Conservation (phyloP, 1,140 invertebrate species). For the Cotesia typhae region DNA sequence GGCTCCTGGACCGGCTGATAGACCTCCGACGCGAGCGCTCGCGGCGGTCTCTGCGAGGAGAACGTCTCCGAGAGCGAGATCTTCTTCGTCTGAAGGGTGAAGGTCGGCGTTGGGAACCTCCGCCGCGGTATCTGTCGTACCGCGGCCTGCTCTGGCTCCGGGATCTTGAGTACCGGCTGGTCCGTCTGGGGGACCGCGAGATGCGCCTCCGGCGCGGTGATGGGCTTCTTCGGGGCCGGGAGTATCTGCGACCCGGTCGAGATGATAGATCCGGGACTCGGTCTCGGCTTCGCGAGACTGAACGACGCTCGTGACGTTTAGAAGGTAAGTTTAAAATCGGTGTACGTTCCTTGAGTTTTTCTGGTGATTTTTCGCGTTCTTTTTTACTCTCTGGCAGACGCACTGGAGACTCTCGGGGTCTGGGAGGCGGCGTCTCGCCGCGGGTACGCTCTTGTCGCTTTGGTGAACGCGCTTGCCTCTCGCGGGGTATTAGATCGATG, state of each 20-base stretch:
- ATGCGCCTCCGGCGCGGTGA: conserved; percentile 50
- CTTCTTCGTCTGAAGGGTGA: conserved; percentile 40
- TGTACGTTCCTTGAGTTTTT: conserved; percentile 43
- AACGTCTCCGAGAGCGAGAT: conserved; percentile 42
- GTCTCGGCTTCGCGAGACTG: conserved; percentile 24
- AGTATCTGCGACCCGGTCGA: conserved; percentile 47
- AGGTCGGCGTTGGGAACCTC: conserved; percentile 43
- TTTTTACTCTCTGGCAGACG: conserved; percentile 37
- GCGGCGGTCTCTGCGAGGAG: conserved; percentile 40
- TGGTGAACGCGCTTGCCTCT: not conserved
- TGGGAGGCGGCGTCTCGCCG: conserved; percentile 1
- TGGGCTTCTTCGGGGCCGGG: conserved; percentile 50
- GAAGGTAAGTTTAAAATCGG: conserved; percentile 38
- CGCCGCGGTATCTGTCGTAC: conserved; percentile 49
- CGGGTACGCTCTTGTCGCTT: not conserved
- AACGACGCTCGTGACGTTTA: conserved; percentile 43
- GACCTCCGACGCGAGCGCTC: conserved; percentile 44
- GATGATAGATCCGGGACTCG: not conserved
- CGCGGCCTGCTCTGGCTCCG: conserved; percentile 55
- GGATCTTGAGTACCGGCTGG: conserved; percentile 52
- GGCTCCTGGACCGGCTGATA: conserved; percentile 49
- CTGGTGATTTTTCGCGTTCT: conserved; percentile 43
- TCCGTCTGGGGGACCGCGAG: conserved; percentile 51
- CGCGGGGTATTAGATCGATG: not conserved
- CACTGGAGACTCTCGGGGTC: conserved; percentile 25